These are phyloP conservation scores for Caenorhabditis uteleia DNA, from an alignment of 2,888 invertebrate species.

Conservation along the genomic window DNA sequence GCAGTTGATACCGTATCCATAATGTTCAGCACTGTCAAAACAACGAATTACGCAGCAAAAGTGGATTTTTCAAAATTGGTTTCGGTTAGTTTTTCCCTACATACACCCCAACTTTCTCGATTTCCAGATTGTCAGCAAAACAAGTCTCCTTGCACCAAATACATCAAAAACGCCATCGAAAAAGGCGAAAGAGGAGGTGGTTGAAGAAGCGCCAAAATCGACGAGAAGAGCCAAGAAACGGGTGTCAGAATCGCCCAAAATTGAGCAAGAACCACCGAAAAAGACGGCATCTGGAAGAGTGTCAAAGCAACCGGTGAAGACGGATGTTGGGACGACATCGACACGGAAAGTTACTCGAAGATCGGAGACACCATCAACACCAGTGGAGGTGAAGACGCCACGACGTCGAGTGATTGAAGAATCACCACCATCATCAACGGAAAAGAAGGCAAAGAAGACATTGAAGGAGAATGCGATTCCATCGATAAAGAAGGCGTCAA, in stretches of 20 bases:
- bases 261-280: not conserved
- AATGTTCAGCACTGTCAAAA: not conserved
- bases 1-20: not conserved
- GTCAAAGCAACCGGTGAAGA: not conserved
- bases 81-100: too few relatives aligned
- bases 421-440: not conserved
- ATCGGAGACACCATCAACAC: not conserved
- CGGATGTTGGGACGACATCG: too few relatives aligned
- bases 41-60: not conserved
- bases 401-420: constrained; percentile 1
- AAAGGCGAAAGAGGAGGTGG: not conserved
- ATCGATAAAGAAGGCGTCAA: constrained; percentile 7
- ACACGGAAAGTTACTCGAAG: constrained; percentile 3
- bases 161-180: not conserved
- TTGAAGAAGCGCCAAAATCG: not conserved
- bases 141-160: too few relatives aligned
- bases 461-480: not conserved
- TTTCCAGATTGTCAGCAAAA: too few relatives aligned
- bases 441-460: not conserved
- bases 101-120: too few relatives aligned
- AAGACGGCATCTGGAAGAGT: constrained; percentile 4
- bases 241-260: not conserved
- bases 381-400: constrained; percentile 3
- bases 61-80: not conserved
- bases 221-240: not conserved